Evolutionary conservation across 2,797 vertebrate species (phyloP).

Genomic region (Taenioides sp.): DNA sequence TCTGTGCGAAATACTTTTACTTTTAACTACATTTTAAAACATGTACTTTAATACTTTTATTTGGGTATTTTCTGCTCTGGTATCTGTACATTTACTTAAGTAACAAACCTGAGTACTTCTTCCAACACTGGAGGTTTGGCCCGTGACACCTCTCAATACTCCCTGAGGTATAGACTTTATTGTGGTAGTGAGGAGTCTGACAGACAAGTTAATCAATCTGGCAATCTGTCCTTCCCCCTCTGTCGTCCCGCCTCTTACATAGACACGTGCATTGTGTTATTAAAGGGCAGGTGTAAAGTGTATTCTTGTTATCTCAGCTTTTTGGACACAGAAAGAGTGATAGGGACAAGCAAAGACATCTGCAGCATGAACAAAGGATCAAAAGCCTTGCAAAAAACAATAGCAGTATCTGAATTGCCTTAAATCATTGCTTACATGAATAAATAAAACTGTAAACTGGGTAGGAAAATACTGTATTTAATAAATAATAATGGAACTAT

Average conservation of each 20-base stretch:
- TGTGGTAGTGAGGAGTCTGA: constrained; percentile 72
- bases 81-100: no score
- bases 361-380: neutral
- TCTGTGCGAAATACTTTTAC: no score
- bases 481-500: no score
- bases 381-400: neutral
- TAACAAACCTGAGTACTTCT: no score
- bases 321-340: constrained; percentile 10
- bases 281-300: constrained; percentile 61
- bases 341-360: neutral
- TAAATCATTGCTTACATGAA: neutral
- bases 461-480: no score
- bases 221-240: constrained; percentile 54
- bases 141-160: constrained; percentile 75
- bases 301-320: constrained; percentile 45
- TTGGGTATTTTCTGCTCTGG: no score
- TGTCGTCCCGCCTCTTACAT: neutral
- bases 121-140: constrained; percentile 43
- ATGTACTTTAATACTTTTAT: no score
- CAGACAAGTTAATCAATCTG: constrained; percentile 82
- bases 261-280: constrained; percentile 23
- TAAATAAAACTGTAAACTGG: no score
- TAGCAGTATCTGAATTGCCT: no score
- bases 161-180: constrained; percentile 75
- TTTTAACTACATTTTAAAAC: no score